A percentile compares a stretch with the other conserved stretches of the same genome.
Evolutionary conservation across 1,140 invertebrate species (phyloP).

Genomic region (Theocolax elegans): DNA sequence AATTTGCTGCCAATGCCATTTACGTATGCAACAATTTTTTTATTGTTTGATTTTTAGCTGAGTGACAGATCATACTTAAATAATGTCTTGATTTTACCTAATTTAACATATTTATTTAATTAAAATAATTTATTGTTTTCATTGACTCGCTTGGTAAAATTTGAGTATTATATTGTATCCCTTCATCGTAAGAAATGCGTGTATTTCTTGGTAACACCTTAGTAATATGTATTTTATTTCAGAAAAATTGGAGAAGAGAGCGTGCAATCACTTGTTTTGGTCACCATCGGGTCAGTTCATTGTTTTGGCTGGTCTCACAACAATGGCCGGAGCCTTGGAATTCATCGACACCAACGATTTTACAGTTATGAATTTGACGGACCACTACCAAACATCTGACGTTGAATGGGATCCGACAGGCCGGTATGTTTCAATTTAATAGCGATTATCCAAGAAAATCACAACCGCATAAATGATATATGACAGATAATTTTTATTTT

Average conservation of each 20-base stretch:
- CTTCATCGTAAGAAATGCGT: too few relatives aligned
- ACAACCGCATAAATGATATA: neutral
- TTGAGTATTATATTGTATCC: too few relatives aligned
- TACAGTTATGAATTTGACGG: conserved; percentile 90
- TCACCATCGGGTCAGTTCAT: conserved; percentile 96
- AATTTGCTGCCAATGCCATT: too few relatives aligned
- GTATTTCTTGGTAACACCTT: too few relatives aligned
- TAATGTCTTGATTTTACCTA: too few relatives aligned
- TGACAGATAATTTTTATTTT: conserved; percentile 2
- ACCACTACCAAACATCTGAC: conserved; percentile 95
- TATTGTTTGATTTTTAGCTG: too few relatives aligned
- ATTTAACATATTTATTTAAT: too few relatives aligned
- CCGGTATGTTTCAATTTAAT: conserved; percentile 63
- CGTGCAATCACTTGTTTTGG: conserved; percentile 97
- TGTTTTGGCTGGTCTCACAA: conserved; percentile 86
- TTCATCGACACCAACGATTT: conserved; percentile 97
- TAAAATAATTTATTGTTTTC: too few relatives aligned
- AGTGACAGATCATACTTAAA: too few relatives aligned
- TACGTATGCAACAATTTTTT: too few relatives aligned
- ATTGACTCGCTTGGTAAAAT: too few relatives aligned
- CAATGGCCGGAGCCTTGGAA: conserved; percentile 90
- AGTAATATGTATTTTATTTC: conserved; percentile 42
- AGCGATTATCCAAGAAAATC: too few relatives aligned
- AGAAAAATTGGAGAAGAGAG: conserved; percentile 90
- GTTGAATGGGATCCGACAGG: conserved; percentile 99